Evolutionary conservation across 2,113 vertebrate species (phyloP), one percentile per base, ranked within the genome.

Genomic region (Dipodomys spectabilis): DNA sequence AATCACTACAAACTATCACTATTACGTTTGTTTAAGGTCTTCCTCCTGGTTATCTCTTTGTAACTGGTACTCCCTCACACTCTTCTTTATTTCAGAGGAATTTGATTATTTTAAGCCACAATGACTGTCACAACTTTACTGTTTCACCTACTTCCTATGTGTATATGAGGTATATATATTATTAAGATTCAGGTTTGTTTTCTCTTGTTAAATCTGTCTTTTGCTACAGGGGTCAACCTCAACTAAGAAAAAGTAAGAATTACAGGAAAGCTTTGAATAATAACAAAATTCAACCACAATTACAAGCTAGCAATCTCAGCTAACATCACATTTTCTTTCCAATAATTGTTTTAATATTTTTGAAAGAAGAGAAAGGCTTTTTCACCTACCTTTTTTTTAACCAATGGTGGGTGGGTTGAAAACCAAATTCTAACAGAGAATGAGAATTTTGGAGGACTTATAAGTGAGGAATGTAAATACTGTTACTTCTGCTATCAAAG

Each of bases 321-420:
- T 60, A n/a, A 77, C 13, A 74, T 16, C 1, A 10, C 25, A 60
- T 10, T 80, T 88, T 85, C 67, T 69, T 86, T 74, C 32, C 67
- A 81, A 44, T 19, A 94, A 86, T 85, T 71, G 81, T 39, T 88
- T 84, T 80, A 73, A 78, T 57, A 57, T 57, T 57, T 57, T 57
- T 57, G 53, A 57, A 57, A 57, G 12, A 57, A 57, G 53, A 88
- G 35, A 77, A 93, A 80, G 32, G 22, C 45, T 28, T 71, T 90
- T 82, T 85, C 12, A 49, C 28, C 44, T 71, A 93, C 8, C 88
- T 93, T 64, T 91, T 53, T 72, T 89, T 30, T 53, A 64, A 92
- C 9, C 82, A 44, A 72, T 81, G 60, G 8, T 35, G 88, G 49
- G 57, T 84, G 82, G 12, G n/a, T n/a, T n/a, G n/a, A n/a, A n/a